phyloP scores from a whole-genome alignment of 2,888 invertebrate species.

The Mythimna vitellina region DNA sequence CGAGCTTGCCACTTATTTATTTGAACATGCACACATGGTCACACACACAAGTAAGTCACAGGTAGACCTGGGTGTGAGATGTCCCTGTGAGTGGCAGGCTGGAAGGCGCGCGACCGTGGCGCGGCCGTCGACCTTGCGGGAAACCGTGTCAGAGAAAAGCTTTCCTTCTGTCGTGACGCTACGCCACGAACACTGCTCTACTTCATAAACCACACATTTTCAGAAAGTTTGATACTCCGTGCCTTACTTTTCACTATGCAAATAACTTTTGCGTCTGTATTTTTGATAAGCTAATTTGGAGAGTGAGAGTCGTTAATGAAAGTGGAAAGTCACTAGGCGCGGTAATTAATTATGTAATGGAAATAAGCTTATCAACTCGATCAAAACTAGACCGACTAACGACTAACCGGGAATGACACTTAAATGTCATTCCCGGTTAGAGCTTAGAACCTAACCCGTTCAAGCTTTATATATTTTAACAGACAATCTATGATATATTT shows the following conservation, averaged over 20 bases:
- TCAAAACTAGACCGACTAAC: constrained; percentile 45
- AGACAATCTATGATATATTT: constrained; percentile 35
- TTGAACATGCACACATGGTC: background rate
- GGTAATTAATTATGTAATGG: constrained; percentile 42
- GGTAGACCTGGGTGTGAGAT: background rate
- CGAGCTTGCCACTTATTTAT: background rate
- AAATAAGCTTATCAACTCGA: constrained; percentile 31
- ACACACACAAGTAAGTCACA: background rate
- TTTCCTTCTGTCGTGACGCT: constrained; percentile 77
- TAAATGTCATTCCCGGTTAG: constrained; percentile 14
- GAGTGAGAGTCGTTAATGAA: constrained; percentile 54
- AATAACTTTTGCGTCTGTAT: constrained; percentile 42
- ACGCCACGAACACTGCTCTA: constrained; percentile 74
- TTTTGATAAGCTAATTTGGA: constrained; percentile 45
- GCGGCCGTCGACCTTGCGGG: constrained; percentile 85
- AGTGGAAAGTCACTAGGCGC: constrained; percentile 51
- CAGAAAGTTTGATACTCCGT: constrained; percentile 23
- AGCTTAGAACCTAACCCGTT: constrained; percentile 32
- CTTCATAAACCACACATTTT: constrained; percentile 52
- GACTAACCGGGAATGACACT: too few relatives aligned
- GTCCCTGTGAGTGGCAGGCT: constrained; percentile 21
- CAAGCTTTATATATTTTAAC: constrained; percentile 30
- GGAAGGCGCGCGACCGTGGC: constrained; percentile 70
- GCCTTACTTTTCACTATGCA: constrained; percentile 40
- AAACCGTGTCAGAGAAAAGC: constrained; percentile 85